Base-by-base conservation (phyloP, 2,888 invertebrate species). In the Plagodis pulveraria region DNA sequence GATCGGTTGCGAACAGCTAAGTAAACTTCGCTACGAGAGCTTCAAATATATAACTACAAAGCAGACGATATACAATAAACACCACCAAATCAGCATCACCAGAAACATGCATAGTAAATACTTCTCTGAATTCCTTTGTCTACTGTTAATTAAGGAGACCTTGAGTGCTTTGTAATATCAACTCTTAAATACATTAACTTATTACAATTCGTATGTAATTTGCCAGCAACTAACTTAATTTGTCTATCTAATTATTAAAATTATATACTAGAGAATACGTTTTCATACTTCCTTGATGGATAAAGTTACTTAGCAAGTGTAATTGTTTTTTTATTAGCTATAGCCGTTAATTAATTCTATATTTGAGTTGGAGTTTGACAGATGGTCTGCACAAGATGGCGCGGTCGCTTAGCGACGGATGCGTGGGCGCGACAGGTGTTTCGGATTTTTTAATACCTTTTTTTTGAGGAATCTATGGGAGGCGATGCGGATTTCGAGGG, bases 311-410 rank as follows among this genome's bases (percentile, higher is more conserved):
- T 50, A 47, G 59, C 55, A 55, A 50, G 53, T 58, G 53, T 58
- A 50, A 58, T 58, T 50, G 58, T 54, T 54, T 55, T 50, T 47
- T 43, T 35, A 36, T 48, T 8, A 38, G 22, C 33, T 43, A 10
- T 51, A 42, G 53, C 49, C 46, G 50, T 47, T 53, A 49, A 35
- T 59, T 78, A 78, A 78, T 78, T 70, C 75, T 67, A 74, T 82
- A 83, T 83, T 80, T 83, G 77, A 82, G 84, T 86, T 89, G 87
- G 89, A 90, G 84, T 86, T 89, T 87, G 89, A 90, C 91, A 91
- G 89, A 90, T 91, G 91, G 89, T 68, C 58, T 66, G 63, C 63
- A 74, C 78, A 86, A 86, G 79, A 87, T 85, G 86, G 83, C 80
- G 85, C 75, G 62, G 78, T 79, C 71, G 74, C 81, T 35, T 76